A percentile compares a stretch with the other conserved stretches of the same genome.
These are phyloP conservation scores for Lamellibrachia columna DNA, from an alignment of 2,888 invertebrate genomes.

Conservation along the genomic window DNA sequence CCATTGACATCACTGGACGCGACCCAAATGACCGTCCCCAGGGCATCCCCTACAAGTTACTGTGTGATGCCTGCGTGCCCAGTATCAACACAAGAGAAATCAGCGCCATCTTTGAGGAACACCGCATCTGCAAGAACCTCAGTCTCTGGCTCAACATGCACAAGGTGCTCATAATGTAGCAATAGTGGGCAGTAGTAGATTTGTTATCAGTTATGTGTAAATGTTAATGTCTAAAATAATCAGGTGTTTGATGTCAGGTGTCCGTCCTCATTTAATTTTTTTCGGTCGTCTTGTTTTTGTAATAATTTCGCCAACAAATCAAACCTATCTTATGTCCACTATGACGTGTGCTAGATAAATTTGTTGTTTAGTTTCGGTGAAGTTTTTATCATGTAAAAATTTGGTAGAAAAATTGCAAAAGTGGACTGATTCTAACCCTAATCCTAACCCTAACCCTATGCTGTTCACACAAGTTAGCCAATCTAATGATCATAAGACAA, in stretches of 20 bases:
- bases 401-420: too few species aligned
- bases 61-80: constrained; percentile 64
- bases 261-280: too few species aligned
- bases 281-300: too few species aligned
- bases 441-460: too few species aligned
- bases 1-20: constrained; percentile 63
- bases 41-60: constrained; percentile 63
- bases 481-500: too few species aligned
- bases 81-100: constrained; percentile 61
- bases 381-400: too few species aligned
- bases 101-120: constrained; percentile 66
- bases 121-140: constrained; percentile 63
- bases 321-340: too few species aligned
- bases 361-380: too few species aligned
- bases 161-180: constrained; percentile 13
- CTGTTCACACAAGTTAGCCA: too few species aligned
- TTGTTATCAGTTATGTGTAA: neutral
- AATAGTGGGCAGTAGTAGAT: neutral
- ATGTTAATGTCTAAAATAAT: neutral
- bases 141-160: constrained; percentile 51
- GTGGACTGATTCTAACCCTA: too few species aligned
- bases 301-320: too few species aligned
- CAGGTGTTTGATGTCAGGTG: neutral
- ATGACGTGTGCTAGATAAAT: too few species aligned
- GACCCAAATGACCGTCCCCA: constrained; percentile 57